Conservation (phyloP, 2,113 vertebrate species). For the Eptesicus fuscus region DNA sequence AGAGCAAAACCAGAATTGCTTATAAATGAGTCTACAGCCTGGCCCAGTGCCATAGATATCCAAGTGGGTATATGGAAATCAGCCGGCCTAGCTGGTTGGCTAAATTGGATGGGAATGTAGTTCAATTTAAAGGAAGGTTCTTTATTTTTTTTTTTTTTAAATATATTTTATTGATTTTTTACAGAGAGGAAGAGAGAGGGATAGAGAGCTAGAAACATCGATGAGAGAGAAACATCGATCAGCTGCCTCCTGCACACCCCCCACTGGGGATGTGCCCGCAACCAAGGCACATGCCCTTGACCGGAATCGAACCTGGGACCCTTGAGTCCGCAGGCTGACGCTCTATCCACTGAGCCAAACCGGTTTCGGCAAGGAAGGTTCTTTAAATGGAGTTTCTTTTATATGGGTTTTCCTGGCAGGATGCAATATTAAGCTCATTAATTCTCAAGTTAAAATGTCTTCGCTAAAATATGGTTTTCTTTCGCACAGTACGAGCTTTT, state of each 20-base stretch:
- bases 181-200: too few species aligned
- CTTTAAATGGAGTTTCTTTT: background rate
- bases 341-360: too few species aligned
- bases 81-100: background rate
- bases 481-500: slow-evolving; percentile 47
- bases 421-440: background rate
- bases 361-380: background rate
- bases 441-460: slow-evolving; percentile 52
- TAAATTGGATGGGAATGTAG: background rate
- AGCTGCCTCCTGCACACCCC: too few species aligned
- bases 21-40: background rate
- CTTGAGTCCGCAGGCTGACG: too few species aligned
- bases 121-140: background rate
- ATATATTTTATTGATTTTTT: too few species aligned
- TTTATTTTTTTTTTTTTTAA: too few species aligned
- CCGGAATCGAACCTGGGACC: too few species aligned
- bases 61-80: background rate
- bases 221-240: too few species aligned
- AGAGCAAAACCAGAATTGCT: background rate
- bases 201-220: too few species aligned
- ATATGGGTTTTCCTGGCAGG: background rate
- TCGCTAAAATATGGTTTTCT: slow-evolving; percentile 30
- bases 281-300: too few species aligned
- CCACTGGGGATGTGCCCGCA: too few species aligned
- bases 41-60: accelerated